phyloP scores from a whole-genome alignment of 2,797 vertebrate species.

The Percopsis omiscomaycus region DNA sequence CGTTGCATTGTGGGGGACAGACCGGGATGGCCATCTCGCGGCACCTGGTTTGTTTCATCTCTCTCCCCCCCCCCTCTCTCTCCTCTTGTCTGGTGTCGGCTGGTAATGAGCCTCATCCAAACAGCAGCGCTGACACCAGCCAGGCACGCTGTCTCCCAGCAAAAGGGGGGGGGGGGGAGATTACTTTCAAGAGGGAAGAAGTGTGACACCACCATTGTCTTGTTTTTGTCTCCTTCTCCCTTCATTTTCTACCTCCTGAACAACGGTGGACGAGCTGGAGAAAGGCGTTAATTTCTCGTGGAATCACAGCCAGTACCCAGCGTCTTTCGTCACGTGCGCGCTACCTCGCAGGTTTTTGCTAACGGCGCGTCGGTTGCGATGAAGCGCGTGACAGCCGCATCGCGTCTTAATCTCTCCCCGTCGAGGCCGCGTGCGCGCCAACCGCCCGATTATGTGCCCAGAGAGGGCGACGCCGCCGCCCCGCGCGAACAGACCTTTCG shows the following conservation, averaged over 20 bases:
- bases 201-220: conserved; percentile 12
- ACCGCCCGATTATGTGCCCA: conserved; percentile 60
- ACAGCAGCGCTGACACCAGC: not conserved
- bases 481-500: conserved; percentile 48
- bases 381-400: conserved; percentile 52
- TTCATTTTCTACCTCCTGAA: conserved; percentile 37
- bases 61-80: not conserved
- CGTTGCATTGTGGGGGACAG: conserved; percentile 1
- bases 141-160: not conserved
- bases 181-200: conserved; percentile 11
- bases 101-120: not conserved
- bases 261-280: conserved; percentile 54
- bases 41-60: not conserved
- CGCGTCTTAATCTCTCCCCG: conserved; percentile 62
- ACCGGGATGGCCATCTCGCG: not conserved
- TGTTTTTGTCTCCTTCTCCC: not conserved
- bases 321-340: not conserved
- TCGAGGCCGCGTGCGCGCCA: conserved; percentile 56
- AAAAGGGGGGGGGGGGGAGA: not conserved
- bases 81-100: not conserved
- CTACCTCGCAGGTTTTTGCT: conserved; percentile 49
- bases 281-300: conserved; percentile 63
- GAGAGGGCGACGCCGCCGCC: conserved; percentile 49
- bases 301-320: conserved; percentile 43
- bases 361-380: conserved; percentile 38